Conservation (phyloP, 2,113 vertebrate species). For the Emberiza fucata region DNA sequence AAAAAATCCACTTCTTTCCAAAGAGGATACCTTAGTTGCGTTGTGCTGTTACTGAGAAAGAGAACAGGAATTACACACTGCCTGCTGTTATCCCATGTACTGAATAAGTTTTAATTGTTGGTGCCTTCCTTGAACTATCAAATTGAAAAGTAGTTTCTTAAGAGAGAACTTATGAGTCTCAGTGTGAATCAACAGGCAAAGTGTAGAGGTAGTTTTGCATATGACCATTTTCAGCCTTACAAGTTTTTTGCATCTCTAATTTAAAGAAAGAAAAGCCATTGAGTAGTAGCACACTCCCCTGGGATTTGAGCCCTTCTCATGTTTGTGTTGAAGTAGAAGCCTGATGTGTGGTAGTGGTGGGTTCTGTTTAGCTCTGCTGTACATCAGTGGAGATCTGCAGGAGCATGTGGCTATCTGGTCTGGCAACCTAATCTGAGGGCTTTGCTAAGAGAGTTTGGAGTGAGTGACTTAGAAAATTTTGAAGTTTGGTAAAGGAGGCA, state of each 20-base stretch:
- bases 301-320: background rate
- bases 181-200: background rate
- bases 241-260: background rate
- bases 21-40: rapidly evolving
- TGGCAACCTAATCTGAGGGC: background rate
- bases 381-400: background rate
- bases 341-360: background rate
- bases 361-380: background rate
- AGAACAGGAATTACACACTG: background rate
- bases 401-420: rapidly evolving
- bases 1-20: background rate
- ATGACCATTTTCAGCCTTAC: background rate
- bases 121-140: background rate
- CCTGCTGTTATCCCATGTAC: rapidly evolving
- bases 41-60: background rate
- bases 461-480: background rate
- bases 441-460: background rate
- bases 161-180: background rate
- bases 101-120: background rate
- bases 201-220: background rate
- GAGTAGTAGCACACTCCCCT: background rate
- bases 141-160: background rate
- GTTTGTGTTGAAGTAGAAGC: background rate
- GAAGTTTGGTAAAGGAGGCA: background rate
- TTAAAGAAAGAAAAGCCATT: background rate